Evolutionary conservation across 2,888 invertebrate species (phyloP).

Genomic region (Perdita meconis): DNA sequence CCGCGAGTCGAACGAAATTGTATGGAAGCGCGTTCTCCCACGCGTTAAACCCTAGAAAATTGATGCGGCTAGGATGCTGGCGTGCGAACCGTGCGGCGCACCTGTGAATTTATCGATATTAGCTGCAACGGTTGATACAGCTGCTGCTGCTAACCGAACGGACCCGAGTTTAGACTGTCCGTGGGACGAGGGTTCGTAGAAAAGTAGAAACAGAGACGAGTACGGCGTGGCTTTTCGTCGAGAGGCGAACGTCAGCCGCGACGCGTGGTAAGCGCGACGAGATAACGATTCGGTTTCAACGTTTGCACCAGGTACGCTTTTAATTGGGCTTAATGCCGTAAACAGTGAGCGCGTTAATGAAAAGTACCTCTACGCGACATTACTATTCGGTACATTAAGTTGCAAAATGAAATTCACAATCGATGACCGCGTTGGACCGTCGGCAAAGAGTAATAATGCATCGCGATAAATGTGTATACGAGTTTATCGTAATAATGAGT

Average conservation of each 20-base stretch:
- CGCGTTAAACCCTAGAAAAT: constrained; percentile 64
- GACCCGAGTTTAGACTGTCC: constrained; percentile 57
- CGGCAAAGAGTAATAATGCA: constrained; percentile 79
- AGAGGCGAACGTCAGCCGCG: constrained; percentile 27
- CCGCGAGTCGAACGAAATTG: not conserved
- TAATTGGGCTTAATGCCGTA: constrained; percentile 80
- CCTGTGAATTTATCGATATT: constrained; percentile 71
- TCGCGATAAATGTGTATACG: constrained; percentile 77
- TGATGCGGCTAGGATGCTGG: constrained; percentile 62
- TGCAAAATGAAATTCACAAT: constrained; percentile 82
- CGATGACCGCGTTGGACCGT: constrained; percentile 76
- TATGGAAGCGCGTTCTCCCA: constrained; percentile 43
- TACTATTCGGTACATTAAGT: constrained; percentile 83
- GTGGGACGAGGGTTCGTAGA: constrained; percentile 47
- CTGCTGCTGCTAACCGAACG: constrained; percentile 63
- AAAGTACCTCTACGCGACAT: constrained; percentile 79
- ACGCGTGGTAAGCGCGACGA: constrained; percentile 44
- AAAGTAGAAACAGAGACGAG: constrained; percentile 10
- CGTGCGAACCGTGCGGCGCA: constrained; percentile 63
- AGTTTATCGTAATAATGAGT: constrained; percentile 81
- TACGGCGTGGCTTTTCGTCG: constrained; percentile 12
- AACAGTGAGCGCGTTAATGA: constrained; percentile 78
- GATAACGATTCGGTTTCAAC: constrained; percentile 65
- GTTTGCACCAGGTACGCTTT: constrained; percentile 73
- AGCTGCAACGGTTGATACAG: constrained; percentile 63